phyloP scores from a whole-genome alignment of 2,888 invertebrate genomes.

The Cheilosia pagana region DNA sequence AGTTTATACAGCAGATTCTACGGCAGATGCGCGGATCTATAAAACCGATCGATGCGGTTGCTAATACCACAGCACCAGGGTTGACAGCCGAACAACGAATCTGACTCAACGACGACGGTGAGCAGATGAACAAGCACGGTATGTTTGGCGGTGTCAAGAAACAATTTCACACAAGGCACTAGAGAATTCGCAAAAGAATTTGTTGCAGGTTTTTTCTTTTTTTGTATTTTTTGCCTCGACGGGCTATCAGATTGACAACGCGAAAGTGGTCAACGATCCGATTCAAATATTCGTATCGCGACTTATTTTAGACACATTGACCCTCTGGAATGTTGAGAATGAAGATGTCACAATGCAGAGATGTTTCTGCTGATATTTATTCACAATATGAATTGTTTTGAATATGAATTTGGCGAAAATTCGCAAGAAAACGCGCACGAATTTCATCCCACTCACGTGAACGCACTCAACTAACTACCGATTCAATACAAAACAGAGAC shows the following conservation, averaged over 20 bases:
- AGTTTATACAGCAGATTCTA: background rate
- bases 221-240: background rate
- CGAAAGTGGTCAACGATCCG: constrained; percentile 39
- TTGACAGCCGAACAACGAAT: constrained; percentile 38
- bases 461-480: constrained; percentile 66
- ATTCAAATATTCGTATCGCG: constrained; percentile 1
- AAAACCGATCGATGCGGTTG: constrained; percentile 61
- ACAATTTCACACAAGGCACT: constrained; percentile 68
- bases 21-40: constrained; percentile 57
- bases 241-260: constrained; percentile 7
- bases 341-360: constrained; percentile 2
- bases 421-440: constrained; percentile 53
- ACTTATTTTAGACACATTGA: background rate
- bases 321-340: constrained; percentile 35
- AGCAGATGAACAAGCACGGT: background rate
- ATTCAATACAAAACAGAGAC: constrained; percentile 40
- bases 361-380: background rate
- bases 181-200: constrained; percentile 56
- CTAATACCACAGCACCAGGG: constrained; percentile 29
- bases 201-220: constrained; percentile 27
- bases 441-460: constrained; percentile 68
- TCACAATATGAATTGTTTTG: constrained; percentile 8
- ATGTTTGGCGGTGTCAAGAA: constrained; percentile 46
- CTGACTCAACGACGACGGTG: constrained; percentile 1
- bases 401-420: background rate